phyloP scores from a whole-genome alignment of 2,113 vertebrate species.

The Empidonax traillii region DNA sequence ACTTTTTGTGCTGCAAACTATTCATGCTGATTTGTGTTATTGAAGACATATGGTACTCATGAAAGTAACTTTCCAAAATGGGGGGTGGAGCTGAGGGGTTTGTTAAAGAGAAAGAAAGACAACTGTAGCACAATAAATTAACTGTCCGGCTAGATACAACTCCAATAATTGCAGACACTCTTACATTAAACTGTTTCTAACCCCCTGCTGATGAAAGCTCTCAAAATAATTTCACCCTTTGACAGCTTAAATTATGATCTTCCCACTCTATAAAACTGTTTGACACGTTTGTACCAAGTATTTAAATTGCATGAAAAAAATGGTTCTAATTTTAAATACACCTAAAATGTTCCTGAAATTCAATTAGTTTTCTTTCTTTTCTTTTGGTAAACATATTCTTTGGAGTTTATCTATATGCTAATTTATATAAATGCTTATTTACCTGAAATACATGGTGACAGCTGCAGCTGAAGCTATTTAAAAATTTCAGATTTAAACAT shows the following conservation, averaged over 20 bases:
- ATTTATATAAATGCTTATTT: not conserved
- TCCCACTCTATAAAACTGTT: not conserved
- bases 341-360: not conserved
- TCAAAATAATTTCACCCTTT: slow-evolving; percentile 46
- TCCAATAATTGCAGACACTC: slow-evolving; percentile 7
- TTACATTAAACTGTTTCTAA: slow-evolving; percentile 32
- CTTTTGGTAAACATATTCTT: not conserved
- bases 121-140: not conserved
- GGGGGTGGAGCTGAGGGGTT: accelerated
- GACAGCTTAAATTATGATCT: slow-evolving; percentile 29
- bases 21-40: not conserved
- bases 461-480: not conserved
- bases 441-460: not conserved
- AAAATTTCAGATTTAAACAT: not conserved
- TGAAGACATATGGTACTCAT: not conserved
- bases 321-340: not conserved
- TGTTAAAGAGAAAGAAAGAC: not conserved
- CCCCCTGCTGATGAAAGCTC: slow-evolving; percentile 1
- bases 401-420: not conserved
- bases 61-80: not conserved
- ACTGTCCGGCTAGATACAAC: not conserved
- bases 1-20: not conserved
- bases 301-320: not conserved
- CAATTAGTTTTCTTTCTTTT: not conserved
- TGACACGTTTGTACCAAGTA: not conserved